Evolutionary conservation across 1,140 invertebrate species (phyloP).

Genomic region (Ericerus pela): DNA sequence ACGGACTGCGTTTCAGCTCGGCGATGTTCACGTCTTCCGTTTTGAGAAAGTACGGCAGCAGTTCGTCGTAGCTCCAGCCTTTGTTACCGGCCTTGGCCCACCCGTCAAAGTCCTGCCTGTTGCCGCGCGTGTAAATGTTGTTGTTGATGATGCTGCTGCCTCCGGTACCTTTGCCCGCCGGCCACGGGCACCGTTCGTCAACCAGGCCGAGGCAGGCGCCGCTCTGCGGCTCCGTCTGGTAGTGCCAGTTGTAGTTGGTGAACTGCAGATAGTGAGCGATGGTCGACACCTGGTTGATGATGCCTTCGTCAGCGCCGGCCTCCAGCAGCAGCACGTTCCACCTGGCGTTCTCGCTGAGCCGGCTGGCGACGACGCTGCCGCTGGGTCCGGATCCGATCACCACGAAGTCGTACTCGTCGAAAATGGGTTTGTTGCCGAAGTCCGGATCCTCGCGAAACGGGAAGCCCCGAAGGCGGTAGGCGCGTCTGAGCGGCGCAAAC

Average conservation of each 20-base stretch:
- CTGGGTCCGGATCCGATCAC: conserved; percentile 25
- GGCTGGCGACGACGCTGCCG: conserved; percentile 38
- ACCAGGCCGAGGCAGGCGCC: conserved; percentile 38
- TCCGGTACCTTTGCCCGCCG: conserved; percentile 47
- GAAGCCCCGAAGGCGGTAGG: conserved; percentile 6
- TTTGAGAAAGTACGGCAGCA: conserved; percentile 43
- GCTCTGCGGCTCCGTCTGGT: conserved; percentile 34
- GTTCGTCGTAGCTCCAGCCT: conserved; percentile 41
- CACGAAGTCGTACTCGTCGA: conserved; percentile 23
- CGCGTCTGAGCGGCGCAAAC: neutral
- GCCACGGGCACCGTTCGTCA: conserved; percentile 40
- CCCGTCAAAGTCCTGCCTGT: conserved; percentile 54
- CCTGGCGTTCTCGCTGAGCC: conserved; percentile 35
- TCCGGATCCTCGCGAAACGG: conserved; percentile 19
- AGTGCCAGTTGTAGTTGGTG: conserved; percentile 50
- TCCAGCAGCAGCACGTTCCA: conserved; percentile 39
- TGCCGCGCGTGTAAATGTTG: conserved; percentile 76
- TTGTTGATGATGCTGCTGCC: conserved; percentile 67
- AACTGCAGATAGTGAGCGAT: conserved; percentile 34
- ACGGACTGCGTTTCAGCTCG: conserved; percentile 28
- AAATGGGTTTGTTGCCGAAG: conserved; percentile 19
- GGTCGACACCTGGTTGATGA: conserved; percentile 14
- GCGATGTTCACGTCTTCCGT: conserved; percentile 31
- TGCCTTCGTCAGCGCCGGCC: conserved; percentile 48
- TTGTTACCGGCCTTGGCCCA: conserved; percentile 52